Conservation (phyloP, 2,113 vertebrate genomes). For the Sturnira hondurensis region DNA sequence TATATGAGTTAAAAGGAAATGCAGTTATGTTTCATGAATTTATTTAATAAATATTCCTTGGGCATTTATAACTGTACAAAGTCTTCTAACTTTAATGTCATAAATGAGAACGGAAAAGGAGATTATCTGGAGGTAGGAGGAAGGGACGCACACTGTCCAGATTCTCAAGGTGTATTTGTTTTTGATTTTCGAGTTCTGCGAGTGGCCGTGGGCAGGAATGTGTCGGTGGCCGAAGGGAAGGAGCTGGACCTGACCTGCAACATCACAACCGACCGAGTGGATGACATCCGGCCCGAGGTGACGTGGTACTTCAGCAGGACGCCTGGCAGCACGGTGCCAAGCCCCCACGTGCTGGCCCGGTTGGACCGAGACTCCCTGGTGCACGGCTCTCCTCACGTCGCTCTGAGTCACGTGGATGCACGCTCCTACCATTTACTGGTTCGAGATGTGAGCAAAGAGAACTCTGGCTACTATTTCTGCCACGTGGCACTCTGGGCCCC, state of each 20-base stretch:
- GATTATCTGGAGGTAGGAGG: not conserved
- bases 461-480: conserved; percentile 83
- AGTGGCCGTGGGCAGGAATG: conserved; percentile 72
- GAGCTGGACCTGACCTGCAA: conserved; percentile 82
- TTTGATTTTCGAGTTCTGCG: conserved; percentile 78
- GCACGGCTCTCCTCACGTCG: conserved; percentile 77
- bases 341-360: conserved; percentile 74
- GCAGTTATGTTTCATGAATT: not conserved
- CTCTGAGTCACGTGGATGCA: conserved; percentile 75
- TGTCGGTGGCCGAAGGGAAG: conserved; percentile 79
- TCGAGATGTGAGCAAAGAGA: conserved; percentile 78
- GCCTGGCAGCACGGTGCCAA: conserved; percentile 66
- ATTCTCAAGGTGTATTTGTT: not conserved
- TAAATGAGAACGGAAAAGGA: not conserved
- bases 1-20: not conserved
- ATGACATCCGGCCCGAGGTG: conserved; percentile 76
- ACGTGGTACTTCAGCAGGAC: conserved; percentile 79
- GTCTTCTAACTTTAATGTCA: not conserved
- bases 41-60: not conserved
- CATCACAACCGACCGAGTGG: conserved; percentile 80
- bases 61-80: not conserved
- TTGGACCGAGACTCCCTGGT: conserved; percentile 78
- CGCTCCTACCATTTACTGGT: conserved; percentile 81
- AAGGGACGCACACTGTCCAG: not conserved
- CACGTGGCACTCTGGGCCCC: conserved; percentile 81